Evolutionary conservation across 1,140 invertebrate species (phyloP).

Genomic region (Schlechtendalia chinensis): DNA sequence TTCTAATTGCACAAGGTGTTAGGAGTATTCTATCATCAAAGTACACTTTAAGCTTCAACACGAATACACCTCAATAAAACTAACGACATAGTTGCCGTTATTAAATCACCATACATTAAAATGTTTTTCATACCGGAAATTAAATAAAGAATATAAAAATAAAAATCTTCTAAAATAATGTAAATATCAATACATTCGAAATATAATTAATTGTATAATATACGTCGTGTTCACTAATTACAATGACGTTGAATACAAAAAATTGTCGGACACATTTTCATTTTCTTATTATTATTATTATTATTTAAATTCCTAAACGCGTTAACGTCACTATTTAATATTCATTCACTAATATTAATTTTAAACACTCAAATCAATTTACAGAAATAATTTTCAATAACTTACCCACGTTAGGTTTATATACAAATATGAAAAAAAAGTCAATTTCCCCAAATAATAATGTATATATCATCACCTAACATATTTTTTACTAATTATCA

Average conservation of each 20-base stretch:
- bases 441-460: no score
- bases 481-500: no score
- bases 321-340: no score
- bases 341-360: not conserved
- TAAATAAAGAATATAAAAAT: not conserved
- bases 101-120: not conserved
- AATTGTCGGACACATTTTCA: no score
- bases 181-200: no score
- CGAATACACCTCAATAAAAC: not conserved
- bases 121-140: not conserved
- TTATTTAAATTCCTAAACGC: no score
- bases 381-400: not conserved
- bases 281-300: no score
- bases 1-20: not conserved
- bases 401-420: not conserved
- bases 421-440: not conserved
- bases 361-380: not conserved
- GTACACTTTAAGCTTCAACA: no score
- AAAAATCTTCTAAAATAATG: not conserved
- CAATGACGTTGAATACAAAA: no score
- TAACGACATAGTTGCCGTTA: not conserved
- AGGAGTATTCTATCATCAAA: not conserved
- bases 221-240: no score
- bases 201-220: no score
- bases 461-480: no score